Percentiles rank a stretch among this genome's conserved stretches.
These are phyloP conservation scores for Varecia variegata DNA, from an alignment of 2,797 vertebrate species.

Conservation along the genomic window DNA sequence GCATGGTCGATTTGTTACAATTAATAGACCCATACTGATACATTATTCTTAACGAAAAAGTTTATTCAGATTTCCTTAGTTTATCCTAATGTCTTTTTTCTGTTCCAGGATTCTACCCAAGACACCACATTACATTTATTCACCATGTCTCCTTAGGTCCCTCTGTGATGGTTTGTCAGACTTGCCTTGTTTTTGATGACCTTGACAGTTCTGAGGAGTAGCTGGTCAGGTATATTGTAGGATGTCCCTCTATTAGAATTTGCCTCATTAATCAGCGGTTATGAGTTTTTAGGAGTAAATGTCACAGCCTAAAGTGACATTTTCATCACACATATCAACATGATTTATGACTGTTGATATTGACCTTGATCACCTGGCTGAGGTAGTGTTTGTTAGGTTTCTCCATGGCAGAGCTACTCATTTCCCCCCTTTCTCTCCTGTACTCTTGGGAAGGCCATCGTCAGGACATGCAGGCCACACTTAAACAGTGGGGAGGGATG, in stretches of 20 bases:
- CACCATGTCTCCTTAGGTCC: background rate
- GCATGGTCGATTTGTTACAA: background rate
- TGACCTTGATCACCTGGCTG: background rate
- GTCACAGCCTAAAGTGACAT: background rate
- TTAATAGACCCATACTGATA: background rate
- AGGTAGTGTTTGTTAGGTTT: background rate
- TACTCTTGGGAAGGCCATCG: background rate
- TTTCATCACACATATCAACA: background rate
- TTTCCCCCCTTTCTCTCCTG: background rate
- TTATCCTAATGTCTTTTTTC: background rate
- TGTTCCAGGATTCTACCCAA: background rate
- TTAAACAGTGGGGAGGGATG: background rate
- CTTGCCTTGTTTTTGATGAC: background rate
- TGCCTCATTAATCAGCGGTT: background rate
- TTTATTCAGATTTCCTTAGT: background rate
- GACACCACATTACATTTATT: background rate
- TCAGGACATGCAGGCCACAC: background rate
- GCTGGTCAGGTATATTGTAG: background rate
- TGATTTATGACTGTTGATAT: background rate
- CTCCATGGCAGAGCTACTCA: rapidly evolving
- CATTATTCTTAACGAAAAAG: background rate
- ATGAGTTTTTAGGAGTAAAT: background rate
- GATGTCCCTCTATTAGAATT: background rate
- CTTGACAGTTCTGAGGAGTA: background rate
- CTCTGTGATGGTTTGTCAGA: background rate